Evolutionary conservation across 2,888 invertebrate genomes (phyloP), one percentile per base, ranked within the genome.

Genomic region (Zhengitettix transpicula): DNA sequence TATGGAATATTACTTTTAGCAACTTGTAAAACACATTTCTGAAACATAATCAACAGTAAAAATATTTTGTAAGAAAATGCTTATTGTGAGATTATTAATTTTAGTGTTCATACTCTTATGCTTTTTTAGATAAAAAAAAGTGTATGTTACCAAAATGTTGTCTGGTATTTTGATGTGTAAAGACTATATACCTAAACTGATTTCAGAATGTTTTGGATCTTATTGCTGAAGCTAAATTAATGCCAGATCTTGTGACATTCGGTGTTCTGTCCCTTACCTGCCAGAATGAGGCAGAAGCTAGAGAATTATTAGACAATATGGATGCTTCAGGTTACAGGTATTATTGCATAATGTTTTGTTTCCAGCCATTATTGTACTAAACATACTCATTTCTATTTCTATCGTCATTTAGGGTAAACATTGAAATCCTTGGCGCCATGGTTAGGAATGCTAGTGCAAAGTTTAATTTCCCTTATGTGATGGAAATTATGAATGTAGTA

Each of bases 201-300:
- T 28, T 28, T 28, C 65, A 80, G 79, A 69, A 69, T 42, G 72
- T 78, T 7, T 64, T 80, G 15, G 61, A 65, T 40, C 61, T 75
- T 54, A 71, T 78, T 60, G 71, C 79, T 66, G 75, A 75, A 63
- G 65, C 74, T 7, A 71, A 73, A 58, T 70, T 87, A 40, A 73
- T 75, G 64, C 83, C 85, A 0, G 82, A 93, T 72, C 78, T 92
- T 65, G 79, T 89, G 66, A 95, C 95, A 0, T 96, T 87, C 75
- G 94, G 93, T 52, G 83, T 87, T 1, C 72, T 96, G 61, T 87
- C 95, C 0, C 72, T 93, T 67, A 82, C 87, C 12, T 95, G 95
- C 71, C 75, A 72, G 61, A 82, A 77, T 9, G 76, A 78, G 65
- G 75, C 78, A 42, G 79, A 82, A 66, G 88, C 85, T 8, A 71